A percentile compares a stretch with the other conserved stretches of the same genome.
These are phyloP conservation scores for Schrankia costaestrigalis DNA, from an alignment of 2,888 invertebrate species.

Conservation along the genomic window DNA sequence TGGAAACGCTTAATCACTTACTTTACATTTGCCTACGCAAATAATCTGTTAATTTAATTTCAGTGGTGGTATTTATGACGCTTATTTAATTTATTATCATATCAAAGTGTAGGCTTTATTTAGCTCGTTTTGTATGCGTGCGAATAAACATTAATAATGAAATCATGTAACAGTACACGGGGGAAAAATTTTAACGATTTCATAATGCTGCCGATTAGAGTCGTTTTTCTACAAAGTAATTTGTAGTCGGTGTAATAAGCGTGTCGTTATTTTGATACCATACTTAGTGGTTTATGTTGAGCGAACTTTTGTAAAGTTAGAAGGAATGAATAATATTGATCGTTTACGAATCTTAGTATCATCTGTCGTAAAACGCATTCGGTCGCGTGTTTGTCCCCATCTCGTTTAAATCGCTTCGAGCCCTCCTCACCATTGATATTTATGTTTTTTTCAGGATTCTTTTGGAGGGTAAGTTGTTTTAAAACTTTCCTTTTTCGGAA, in stretches of 20 bases:
- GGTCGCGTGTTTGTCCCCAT: slow-evolving; percentile 50
- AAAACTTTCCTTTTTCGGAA: slow-evolving; percentile 62
- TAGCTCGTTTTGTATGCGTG: slow-evolving; percentile 65
- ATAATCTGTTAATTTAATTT: slow-evolving; percentile 77
- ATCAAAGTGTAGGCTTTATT: slow-evolving; percentile 73
- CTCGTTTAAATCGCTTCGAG: slow-evolving; percentile 52
- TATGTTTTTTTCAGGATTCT: slow-evolving; percentile 66
- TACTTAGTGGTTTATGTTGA: slow-evolving; percentile 5
- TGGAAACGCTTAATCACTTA: slow-evolving; percentile 77
- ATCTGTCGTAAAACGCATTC: slow-evolving; percentile 62
- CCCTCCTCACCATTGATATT: slow-evolving; percentile 68
- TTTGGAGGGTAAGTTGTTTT: slow-evolving; percentile 63
- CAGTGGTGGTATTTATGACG: slow-evolving; percentile 69
- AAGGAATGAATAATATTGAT: slow-evolving; percentile 55
- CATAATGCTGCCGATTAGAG: slow-evolving; percentile 54
- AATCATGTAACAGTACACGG: slow-evolving; percentile 62
- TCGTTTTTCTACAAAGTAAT: slow-evolving; percentile 48
- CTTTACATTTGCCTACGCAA: slow-evolving; percentile 76
- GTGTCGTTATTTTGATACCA: slow-evolving; percentile 25
- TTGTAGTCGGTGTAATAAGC: slow-evolving; percentile 36
- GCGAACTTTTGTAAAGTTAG: slow-evolving; percentile 16
- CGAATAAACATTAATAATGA: slow-evolving; percentile 67
- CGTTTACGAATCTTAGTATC: slow-evolving; percentile 55
- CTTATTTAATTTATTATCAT: slow-evolving; percentile 77
- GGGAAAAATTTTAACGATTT: slow-evolving; percentile 62